phyloP scores from a whole-genome alignment of 2,797 vertebrate species.

The Caiman crocodilus region DNA sequence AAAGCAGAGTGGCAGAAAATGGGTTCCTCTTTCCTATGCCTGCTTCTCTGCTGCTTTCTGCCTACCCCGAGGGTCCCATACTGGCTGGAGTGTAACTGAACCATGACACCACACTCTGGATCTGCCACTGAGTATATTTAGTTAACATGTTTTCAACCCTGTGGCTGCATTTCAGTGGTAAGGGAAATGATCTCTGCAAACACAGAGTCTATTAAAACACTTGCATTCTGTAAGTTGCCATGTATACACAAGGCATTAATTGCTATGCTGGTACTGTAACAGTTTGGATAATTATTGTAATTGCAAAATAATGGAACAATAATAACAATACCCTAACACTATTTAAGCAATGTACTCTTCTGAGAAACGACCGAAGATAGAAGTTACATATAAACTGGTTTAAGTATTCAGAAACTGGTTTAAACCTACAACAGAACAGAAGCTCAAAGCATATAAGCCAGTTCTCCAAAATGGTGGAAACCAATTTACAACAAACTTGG shows the following conservation, averaged over 20 bases:
- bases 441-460: too few species aligned
- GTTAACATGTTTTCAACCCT: accelerated
- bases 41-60: too few species aligned
- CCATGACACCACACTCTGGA: too few species aligned
- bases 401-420: too few species aligned
- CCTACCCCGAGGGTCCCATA: too few species aligned
- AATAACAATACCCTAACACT: neutral
- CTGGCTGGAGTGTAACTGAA: too few species aligned
- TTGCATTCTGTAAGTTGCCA: neutral
- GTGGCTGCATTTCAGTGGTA: neutral
- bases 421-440: too few species aligned
- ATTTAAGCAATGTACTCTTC: neutral
- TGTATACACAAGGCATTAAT: neutral
- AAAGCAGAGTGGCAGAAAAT: too few species aligned
- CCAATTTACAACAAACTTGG: too few species aligned
- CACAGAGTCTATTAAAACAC: neutral
- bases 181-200: neutral
- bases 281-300: neutral
- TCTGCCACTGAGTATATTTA: too few species aligned
- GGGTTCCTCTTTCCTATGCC: too few species aligned
- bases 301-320: neutral
- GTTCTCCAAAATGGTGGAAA: too few species aligned
- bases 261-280: neutral
- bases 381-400: neutral
- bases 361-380: neutral